phyloP scores from a whole-genome alignment of 2,797 vertebrate species.

The Sebastes reedi region DNA sequence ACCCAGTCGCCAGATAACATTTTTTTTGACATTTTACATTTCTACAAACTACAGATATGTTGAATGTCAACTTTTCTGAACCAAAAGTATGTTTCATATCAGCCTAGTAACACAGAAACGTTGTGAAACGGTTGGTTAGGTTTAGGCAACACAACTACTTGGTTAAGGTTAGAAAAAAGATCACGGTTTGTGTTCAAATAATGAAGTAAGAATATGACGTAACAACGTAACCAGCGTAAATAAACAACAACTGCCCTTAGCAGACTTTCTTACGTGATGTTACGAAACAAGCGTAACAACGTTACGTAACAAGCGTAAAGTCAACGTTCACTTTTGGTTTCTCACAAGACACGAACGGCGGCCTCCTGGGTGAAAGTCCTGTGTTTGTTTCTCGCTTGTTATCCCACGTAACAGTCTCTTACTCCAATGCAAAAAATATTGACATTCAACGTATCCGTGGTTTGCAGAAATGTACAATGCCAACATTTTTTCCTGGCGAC shows the following conservation, averaged over 20 bases:
- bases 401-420: too few relatives aligned
- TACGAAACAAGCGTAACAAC: background rate
- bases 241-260: background rate
- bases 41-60: background rate
- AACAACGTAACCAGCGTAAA: background rate
- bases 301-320: background rate
- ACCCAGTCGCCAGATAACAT: background rate
- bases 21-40: too few relatives aligned
- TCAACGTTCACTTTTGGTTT: background rate
- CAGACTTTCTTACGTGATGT: background rate
- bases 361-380: too few relatives aligned
- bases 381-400: background rate
- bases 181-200: background rate
- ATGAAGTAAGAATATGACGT: too few relatives aligned
- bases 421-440: background rate
- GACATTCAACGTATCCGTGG: too few relatives aligned
- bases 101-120: background rate
- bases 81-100: background rate
- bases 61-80: background rate
- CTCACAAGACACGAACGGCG: too few relatives aligned
- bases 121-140: too few relatives aligned
- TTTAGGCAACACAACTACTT: too few relatives aligned
- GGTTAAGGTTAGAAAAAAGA: background rate
- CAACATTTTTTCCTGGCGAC: too few relatives aligned
- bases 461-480: too few relatives aligned